Conservation (phyloP, 2,888 invertebrate species). For the Siphlonurus alternatus region DNA sequence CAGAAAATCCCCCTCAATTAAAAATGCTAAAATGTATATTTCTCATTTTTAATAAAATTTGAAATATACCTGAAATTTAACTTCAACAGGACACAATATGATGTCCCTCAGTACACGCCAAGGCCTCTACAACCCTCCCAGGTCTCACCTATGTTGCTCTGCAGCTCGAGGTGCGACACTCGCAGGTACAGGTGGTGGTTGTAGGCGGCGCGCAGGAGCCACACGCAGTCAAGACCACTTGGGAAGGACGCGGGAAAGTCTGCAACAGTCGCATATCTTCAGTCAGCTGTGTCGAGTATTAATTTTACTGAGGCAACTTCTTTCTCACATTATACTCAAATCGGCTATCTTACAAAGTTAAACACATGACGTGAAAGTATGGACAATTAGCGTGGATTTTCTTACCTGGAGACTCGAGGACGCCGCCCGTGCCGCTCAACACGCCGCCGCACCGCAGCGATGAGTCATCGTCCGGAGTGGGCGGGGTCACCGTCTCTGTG, state of each 20-base stretch:
- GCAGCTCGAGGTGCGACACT: neutral
- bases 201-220: neutral
- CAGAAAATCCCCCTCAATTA: too few relatives aligned
- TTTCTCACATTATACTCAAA: too few relatives aligned
- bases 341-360: too few relatives aligned
- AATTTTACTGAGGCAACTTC: too few relatives aligned
- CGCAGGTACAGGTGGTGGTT: neutral
- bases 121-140: too few relatives aligned
- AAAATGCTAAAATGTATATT: too few relatives aligned
- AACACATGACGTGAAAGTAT: neutral
- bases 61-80: too few relatives aligned
- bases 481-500: slow-evolving; percentile 3
- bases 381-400: neutral
- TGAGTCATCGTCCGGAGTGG: neutral
- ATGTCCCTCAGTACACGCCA: too few relatives aligned
- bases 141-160: slow-evolving; percentile 2
- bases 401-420: slow-evolving; percentile 3
- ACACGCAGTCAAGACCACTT: neutral
- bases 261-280: too few relatives aligned
- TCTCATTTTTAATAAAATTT: too few relatives aligned
- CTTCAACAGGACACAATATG: too few relatives aligned
- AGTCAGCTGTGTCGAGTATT: too few relatives aligned
- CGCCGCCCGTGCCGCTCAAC: neutral
- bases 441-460: neutral
- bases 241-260: neutral